Evolutionary conservation across 2,113 vertebrate genomes (phyloP).

Genomic region (Anoplopoma fimbria): DNA sequence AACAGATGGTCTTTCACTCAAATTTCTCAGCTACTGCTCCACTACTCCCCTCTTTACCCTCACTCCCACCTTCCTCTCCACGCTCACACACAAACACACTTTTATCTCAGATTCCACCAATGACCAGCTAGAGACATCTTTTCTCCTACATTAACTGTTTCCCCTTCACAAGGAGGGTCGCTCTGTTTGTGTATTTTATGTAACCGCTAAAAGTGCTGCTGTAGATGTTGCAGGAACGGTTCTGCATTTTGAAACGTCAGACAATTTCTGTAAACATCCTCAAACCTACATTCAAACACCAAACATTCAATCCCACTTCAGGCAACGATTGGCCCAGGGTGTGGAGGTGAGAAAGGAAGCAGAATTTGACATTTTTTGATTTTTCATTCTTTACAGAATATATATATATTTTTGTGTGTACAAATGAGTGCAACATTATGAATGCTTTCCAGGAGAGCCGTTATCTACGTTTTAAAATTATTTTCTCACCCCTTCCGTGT

Average conservation of each 20-base stretch:
- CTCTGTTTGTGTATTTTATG: slow-evolving; percentile 3
- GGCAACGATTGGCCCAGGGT: not conserved
- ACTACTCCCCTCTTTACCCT: slow-evolving; percentile 24
- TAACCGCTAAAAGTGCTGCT: not conserved
- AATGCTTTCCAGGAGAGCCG: not conserved
- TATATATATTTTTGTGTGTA: not conserved
- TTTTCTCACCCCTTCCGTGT: not conserved
- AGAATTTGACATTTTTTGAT: no score
- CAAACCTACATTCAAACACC: not conserved
- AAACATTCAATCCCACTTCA: not conserved
- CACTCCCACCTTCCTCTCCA: slow-evolving; percentile 39
- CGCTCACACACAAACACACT: slow-evolving; percentile 13
- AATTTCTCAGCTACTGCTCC: slow-evolving; percentile 7
- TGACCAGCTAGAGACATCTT: not conserved
- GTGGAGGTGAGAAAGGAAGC: not conserved
- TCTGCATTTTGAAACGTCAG: not conserved
- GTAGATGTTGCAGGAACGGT: not conserved
- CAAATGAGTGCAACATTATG: not conserved
- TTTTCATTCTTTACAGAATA: not conserved
- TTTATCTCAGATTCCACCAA: slow-evolving; percentile 10
- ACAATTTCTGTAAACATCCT: not conserved
- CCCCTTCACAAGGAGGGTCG: slow-evolving; percentile 6
- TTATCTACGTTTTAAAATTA: not conserved
- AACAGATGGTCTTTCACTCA: slow-evolving; percentile 70
- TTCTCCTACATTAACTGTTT: slow-evolving; percentile 21